Evolutionary conservation across 2,888 invertebrate genomes (phyloP), one percentile per base, ranked within the genome.

Genomic region (Euplagia quadripunctaria): DNA sequence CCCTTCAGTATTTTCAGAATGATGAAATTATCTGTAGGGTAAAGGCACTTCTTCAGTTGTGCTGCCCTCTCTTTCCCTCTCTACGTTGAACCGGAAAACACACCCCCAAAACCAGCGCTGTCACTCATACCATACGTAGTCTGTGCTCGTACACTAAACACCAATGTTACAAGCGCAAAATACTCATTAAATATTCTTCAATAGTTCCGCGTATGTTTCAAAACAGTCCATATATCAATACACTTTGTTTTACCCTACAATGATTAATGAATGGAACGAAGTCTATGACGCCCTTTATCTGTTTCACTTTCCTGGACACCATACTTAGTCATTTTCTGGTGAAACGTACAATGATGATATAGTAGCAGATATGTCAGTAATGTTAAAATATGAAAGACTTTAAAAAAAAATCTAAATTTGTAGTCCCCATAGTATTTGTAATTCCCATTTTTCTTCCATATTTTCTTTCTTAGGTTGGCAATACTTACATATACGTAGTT

Each of bases 201-300:
- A 75, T 74, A 73, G 70, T 83, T 84, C 80, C 82, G 82, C 80
- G 71, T 77, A 65, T 70, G 14, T 14, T 73, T 49, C 73, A 20
- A 49, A 63, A 43, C 46, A 17, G 46, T 63, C 76, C 74, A 81
- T 81, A 75, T 78, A 83, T 85, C 73, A 80, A 80, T 78, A 69
- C 52, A 55, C 76, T 81, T 77, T 79, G 81, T 81, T 81, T 68
- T 77, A 67, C 71, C 4, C 8, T 55, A 49, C 20, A 73, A 70
- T 72, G 84, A 82, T 82, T 85, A 84, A 85, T 85, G 79, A 79
- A 85, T 81, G 81, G 67, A 71, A 55, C 52, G 72, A 73, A 66
- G 71, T 76, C 76, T 79, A 73, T 51, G 65, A 77, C 83, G 81
- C 82, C 84, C 79, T 82, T 85, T 84, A 82, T 80, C 79, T 83